A percentile compares a stretch with the other conserved stretches of the same genome.
These are phyloP conservation scores for Naja naja DNA, from an alignment of 2,113 vertebrate genomes.

Conservation along the genomic window DNA sequence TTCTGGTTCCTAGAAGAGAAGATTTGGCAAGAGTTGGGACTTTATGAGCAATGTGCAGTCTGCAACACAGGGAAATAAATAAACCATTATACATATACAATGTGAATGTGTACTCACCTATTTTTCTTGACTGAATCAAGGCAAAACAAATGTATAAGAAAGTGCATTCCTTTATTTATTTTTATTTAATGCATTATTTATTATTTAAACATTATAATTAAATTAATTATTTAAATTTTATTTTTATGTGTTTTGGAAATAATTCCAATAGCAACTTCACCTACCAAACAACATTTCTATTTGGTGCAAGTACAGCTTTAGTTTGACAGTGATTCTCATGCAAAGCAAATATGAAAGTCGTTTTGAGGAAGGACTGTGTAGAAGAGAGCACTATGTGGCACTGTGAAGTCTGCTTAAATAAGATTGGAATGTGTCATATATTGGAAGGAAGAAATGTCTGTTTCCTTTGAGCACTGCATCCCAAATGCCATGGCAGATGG, in stretches of 20 bases:
- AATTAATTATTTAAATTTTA: neutral
- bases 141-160: constrained; percentile 12
- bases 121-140: neutral
- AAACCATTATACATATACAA: neutral
- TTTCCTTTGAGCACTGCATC: constrained; percentile 75
- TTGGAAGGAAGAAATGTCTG: constrained; percentile 73
- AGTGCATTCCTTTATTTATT: neutral
- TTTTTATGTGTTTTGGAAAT: constrained; percentile 30
- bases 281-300: constrained; percentile 35
- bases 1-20: neutral
- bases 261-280: constrained; percentile 59
- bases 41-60: no score
- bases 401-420: constrained; percentile 63
- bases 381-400: constrained; percentile 65
- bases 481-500: constrained; percentile 74
- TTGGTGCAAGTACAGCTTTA: constrained; percentile 49
- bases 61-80: neutral
- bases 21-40: neutral
- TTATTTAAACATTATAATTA: neutral
- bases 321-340: constrained; percentile 56
- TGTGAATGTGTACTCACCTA: neutral
- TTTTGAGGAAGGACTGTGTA: constrained; percentile 52
- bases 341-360: constrained; percentile 64
- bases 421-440: constrained; percentile 71
- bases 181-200: neutral